Evolutionary conservation across 2,113 vertebrate species (phyloP), one percentile per base, ranked within the genome.

Genomic region (Tachysurus vachellii): DNA sequence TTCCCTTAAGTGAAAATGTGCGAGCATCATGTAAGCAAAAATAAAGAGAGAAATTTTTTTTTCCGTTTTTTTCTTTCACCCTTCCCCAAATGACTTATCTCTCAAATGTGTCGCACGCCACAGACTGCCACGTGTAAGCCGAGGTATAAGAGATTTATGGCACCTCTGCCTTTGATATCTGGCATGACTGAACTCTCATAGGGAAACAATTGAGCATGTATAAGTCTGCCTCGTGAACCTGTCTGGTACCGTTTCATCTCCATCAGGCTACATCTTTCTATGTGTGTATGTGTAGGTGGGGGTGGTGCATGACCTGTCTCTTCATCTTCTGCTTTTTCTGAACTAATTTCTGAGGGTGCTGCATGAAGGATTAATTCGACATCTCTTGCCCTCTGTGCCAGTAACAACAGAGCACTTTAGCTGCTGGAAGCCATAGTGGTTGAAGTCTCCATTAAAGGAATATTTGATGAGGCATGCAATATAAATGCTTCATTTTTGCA

Each of bases 1-100:
- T 83, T 42, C 12, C 57, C 47, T 44, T 68, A 56, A 87, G 21
- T 88, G 88, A 90, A 91, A 91, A 85, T 80, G 89, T 85, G 82
- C 64, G 82, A 92, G 64, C 77, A 44, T 75, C 59, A 42, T 17
- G 73, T 57, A 9, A 3, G 50, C 50, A 75, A 77, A 50, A 62
- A 68, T 70, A 84, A 76, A 6, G 64, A 68, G 17, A 83, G 47
- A 21, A 56, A 23, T 28, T 31, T 21, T 62, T 23, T 62, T 23
- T 2, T 21, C 76, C 1, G 10, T 6, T 80, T 42, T 80, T 42
- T 54, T 31, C 61, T 56, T 16, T 73, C 28, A 14, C 36, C 70
- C 70, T 87, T 70, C 68, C 59, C 31, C 87, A 75, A 56, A 80
- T 73, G 86, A 90, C 81, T 66, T 86, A 77, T 89, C 73, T 89